These are phyloP conservation scores for Tragulus kanchil DNA, from an alignment of 2,113 vertebrate genomes.

Conservation along the genomic window DNA sequence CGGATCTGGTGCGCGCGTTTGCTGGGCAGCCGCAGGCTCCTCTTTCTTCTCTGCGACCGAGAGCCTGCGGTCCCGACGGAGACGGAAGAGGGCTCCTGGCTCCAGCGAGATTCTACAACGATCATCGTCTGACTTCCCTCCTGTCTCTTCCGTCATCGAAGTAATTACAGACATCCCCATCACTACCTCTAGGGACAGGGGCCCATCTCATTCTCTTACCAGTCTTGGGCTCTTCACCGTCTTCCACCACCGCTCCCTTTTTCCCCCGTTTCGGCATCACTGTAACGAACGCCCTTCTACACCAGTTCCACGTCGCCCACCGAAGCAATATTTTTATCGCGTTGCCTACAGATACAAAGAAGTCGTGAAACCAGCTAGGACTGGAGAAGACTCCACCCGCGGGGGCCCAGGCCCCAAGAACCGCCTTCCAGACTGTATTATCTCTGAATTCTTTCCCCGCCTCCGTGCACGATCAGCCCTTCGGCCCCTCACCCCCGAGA, in stretches of 20 bases:
- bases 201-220: slow-evolving; percentile 80
- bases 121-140: too few species aligned
- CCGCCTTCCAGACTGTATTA: background rate
- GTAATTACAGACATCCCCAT: background rate
- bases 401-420: background rate
- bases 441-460: background rate
- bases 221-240: slow-evolving; percentile 79
- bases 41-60: fast-evolving
- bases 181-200: background rate
- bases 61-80: fast-evolving
- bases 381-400: background rate
- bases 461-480: background rate
- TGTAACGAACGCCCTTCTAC: slow-evolving; percentile 4
- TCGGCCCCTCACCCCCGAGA: slow-evolving; percentile 18
- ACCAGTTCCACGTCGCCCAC: slow-evolving; percentile 12
- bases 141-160: too few species aligned
- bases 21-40: fast-evolving
- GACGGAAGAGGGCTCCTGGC: background rate
- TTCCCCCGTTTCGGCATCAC: slow-evolving; percentile 93
- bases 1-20: fast-evolving
- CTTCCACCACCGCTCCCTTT: slow-evolving; percentile 87
- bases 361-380: background rate
- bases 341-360: slow-evolving; percentile 39
- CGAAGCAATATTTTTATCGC: slow-evolving; percentile 39
- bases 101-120: too few species aligned